Base-by-base conservation (phyloP, 2,113 vertebrate species). In the Siniperca knerii region DNA sequence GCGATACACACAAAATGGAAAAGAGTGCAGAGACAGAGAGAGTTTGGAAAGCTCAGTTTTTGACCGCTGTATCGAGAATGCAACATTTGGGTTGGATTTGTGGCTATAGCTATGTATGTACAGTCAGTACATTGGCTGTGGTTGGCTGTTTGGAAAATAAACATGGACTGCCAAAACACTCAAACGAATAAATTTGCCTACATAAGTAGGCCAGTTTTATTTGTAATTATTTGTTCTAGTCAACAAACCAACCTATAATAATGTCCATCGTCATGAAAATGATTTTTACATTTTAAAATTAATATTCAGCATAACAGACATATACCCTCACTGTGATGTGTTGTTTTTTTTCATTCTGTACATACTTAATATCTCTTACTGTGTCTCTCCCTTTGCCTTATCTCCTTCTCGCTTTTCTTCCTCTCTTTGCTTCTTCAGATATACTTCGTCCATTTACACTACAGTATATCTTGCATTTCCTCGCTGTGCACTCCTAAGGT, bases 401-500 rank as follows among this genome's bases (percentile, higher is more conserved):
- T 60, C 2, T 0, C 11, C 11, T 18, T 16, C 35, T 35, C 16
- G 4, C n/a, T 20, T 11, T n/a, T 10, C 12, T 9, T 13, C 54
- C 29, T 61, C 44, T 18, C 54, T 62, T 52, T 60, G 1, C 8
- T 35, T 79, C 60, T 70, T 67, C 42, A 66, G 33, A 64, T 65
- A 61, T n/a, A 60, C 70, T 33, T 23, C 58, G 37, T 67, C 58
- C 64, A 52, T 79, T 85, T 74, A 64, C 46, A 76, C 65, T 20
- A 35, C 71, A 77, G 79, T 75, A 68, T 76, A 77, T 83, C 35
- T 84, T 76, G 40, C 37, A 58, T 86, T 85, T 82, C 52, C 60
- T 90, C 29, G 37, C 44, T 2, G 20, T 84, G 72, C 21, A 23
- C 80, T 89, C 29, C 55, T 85, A 73, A 92, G 88, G 85, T 92